These are phyloP conservation scores for Cygnus atratus DNA, from an alignment of 2,113 vertebrate genomes.

Conservation along the genomic window DNA sequence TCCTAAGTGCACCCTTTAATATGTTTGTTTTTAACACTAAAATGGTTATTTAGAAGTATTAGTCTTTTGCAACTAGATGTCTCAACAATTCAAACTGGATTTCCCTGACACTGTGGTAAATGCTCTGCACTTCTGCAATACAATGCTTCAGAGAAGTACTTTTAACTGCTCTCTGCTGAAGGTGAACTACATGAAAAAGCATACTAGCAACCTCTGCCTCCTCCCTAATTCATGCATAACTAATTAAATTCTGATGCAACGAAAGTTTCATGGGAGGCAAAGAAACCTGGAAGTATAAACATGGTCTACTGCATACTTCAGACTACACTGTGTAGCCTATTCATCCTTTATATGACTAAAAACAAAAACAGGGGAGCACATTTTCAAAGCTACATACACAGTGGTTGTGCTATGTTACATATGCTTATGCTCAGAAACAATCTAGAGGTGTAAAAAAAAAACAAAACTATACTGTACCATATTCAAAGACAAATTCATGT, in stretches of 20 bases:
- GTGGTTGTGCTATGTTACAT: neutral
- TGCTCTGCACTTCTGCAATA: neutral
- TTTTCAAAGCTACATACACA: neutral
- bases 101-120: neutral
- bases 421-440: neutral
- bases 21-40: constrained; percentile 49
- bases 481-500: neutral
- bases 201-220: neutral
- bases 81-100: constrained; percentile 10
- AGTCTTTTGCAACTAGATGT: constrained; percentile 35
- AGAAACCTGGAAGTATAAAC: neutral
- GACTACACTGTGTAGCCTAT: neutral
- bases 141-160: neutral
- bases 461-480: too few relatives aligned
- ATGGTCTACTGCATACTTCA: neutral
- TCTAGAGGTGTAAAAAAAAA: neutral
- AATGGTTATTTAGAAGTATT: constrained; percentile 45
- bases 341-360: neutral
- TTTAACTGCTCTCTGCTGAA: neutral
- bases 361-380: neutral
- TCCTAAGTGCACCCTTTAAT: constrained; percentile 47
- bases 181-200: neutral
- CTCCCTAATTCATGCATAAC: neutral
- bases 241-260: neutral
- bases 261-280: neutral